phyloP scores from a whole-genome alignment of 1,140 invertebrate species.

The Drosophila santomea region DNA sequence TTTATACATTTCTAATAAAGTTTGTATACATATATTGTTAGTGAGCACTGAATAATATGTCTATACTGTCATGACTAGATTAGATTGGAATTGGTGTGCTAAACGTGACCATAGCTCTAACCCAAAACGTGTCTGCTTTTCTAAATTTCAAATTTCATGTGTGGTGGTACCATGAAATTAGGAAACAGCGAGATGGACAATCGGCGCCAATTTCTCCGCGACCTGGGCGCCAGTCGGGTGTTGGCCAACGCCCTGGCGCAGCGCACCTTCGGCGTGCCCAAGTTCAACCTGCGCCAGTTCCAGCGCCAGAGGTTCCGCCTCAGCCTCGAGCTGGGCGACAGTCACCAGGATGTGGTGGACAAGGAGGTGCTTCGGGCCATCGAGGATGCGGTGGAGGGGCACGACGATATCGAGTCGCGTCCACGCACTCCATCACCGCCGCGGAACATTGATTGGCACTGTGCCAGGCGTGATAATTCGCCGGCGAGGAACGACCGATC shows the following conservation, averaged over 20 bases:
- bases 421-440: slow-evolving; percentile 51
- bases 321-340: slow-evolving; percentile 44
- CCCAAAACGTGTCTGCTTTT: slow-evolving; percentile 18
- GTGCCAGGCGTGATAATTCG: not conserved
- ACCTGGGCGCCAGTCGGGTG: slow-evolving; percentile 46
- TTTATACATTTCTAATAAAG: not conserved
- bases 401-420: not conserved
- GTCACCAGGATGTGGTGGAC: slow-evolving; percentile 32
- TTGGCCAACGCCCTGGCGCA: slow-evolving; percentile 43
- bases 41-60: not conserved
- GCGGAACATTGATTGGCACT: slow-evolving; percentile 59
- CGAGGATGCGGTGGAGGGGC: slow-evolving; percentile 12
- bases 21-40: not conserved
- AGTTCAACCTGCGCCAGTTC: slow-evolving; percentile 48
- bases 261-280: slow-evolving; percentile 21
- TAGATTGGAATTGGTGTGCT: not conserved
- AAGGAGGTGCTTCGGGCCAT: slow-evolving; percentile 33
- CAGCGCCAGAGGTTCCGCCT: slow-evolving; percentile 38
- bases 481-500: slow-evolving; percentile 7
- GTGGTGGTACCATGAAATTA: slow-evolving; percentile 40
- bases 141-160: slow-evolving; percentile 37
- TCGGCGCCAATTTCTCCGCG: slow-evolving; percentile 41
- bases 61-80: not conserved
- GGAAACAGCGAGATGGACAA: slow-evolving; percentile 28
- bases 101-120: slow-evolving; percentile 18